Conservation (phyloP, 2,888 invertebrate species). For the Augochlorella aurata region DNA sequence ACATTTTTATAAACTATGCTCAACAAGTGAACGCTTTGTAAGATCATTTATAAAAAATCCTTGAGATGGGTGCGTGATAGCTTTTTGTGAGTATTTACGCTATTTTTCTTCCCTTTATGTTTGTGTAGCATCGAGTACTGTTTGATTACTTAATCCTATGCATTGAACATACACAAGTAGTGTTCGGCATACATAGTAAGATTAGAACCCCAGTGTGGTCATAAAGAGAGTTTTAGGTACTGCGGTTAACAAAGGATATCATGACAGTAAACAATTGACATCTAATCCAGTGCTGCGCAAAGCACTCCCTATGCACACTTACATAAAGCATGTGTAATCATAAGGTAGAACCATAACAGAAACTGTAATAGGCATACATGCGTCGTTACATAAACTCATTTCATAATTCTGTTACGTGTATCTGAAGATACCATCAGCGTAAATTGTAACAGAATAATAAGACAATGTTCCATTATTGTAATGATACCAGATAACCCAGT, state of each 20-base stretch:
- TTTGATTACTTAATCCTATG: neutral
- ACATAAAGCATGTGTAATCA: neutral
- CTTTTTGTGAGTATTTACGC: too few relatives aligned
- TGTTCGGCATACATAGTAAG: neutral
- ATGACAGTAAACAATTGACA: conserved; percentile 12
- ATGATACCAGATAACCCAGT: neutral
- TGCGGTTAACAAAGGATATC: neutral
- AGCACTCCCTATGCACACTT: neutral
- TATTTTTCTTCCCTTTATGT: neutral
- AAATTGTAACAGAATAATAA: neutral
- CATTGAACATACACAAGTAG: neutral
- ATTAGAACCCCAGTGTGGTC: neutral
- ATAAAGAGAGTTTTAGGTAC: neutral
- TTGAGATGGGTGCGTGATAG: too few relatives aligned
- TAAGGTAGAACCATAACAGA: neutral
- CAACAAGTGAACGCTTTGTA: too few relatives aligned
- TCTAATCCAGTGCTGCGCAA: neutral
- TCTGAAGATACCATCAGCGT: neutral
- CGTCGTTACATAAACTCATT: neutral
- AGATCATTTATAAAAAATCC: too few relatives aligned
- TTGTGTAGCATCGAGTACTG: neutral
- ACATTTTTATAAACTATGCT: too few relatives aligned
- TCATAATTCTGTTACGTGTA: neutral
- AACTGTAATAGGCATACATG: neutral
- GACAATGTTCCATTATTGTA: neutral